Conservation (phyloP, 64 coral and sea anemone species). For the Montipora efflorescens region DNA sequence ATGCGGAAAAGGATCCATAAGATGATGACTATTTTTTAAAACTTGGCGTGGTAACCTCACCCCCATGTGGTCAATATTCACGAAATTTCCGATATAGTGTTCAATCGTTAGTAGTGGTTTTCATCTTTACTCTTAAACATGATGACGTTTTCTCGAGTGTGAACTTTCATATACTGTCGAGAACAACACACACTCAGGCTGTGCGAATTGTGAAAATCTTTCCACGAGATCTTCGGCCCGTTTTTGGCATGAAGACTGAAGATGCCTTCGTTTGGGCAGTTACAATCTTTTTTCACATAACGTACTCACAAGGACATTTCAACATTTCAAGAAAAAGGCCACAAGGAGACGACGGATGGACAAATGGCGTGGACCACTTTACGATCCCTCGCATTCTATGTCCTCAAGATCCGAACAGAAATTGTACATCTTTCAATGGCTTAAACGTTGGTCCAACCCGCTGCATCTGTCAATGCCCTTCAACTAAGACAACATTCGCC, state of each 20-base stretch:
- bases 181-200: background rate
- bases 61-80: background rate
- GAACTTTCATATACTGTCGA: background rate
- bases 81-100: background rate
- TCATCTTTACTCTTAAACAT: background rate
- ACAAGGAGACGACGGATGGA: background rate
- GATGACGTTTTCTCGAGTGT: background rate
- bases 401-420: background rate
- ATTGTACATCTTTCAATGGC: background rate
- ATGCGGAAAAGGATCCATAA: background rate
- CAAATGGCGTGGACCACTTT: background rate
- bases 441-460: background rate
- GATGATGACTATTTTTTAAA: background rate
- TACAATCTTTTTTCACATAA: background rate
- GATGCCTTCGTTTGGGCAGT: background rate
- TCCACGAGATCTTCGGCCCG: background rate
- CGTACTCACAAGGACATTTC: background rate
- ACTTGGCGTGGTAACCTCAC: background rate
- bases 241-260: background rate
- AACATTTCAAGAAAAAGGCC: conserved; percentile 1
- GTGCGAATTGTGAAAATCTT: background rate
- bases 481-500: background rate
- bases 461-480: conserved; percentile 1
- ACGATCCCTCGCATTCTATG: background rate
- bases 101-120: background rate